Evolutionary conservation across 2,888 invertebrate genomes (phyloP), one percentile per base, ranked within the genome.

Genomic region (Brachyptera putata): DNA sequence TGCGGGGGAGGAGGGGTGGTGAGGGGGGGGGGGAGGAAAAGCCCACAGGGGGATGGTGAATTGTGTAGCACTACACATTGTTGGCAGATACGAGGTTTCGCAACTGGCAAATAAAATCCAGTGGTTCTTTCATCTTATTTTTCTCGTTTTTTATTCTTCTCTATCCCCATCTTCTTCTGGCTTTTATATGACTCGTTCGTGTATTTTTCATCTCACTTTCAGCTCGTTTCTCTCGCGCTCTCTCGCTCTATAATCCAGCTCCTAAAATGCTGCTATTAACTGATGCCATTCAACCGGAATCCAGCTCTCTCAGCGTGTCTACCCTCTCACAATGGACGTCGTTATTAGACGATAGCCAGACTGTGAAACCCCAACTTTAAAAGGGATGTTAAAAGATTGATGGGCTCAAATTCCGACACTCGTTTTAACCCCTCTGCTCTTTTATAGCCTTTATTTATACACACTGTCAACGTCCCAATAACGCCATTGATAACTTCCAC

Each of bases 191-290:
- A n/a, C n/a, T n/a, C n/a, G n/a, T n/a, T n/a, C 41, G 41, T 21
- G 41, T 41, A 21, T 41, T 41, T 37, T 41, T 41, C 41, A 7
- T 41, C 41, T 41, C 41, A 21, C 41, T 41, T 21, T 14, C 37
- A 41, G 41, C 49, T 25, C 26, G 16, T 34, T 22, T 34, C 14
- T 34, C 53, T 53, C 53, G 36, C 36, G 16, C 18, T 53, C 50
- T 53, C 53, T 36, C 36, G 16, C 18, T 53, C 50, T 56, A 50
- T 61, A 57, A 61, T 49, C 49, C 37, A 53, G 57, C 58, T 58
- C 36, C 57, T 61, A 49, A 58, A 61, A 57, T 57, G 61, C 57
- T 57, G 61, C 61, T 58, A 61, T 61, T 61, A 61, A 61, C 57
- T 58, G 37, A 55, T 41, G 46, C 60, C 53, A 55, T 61, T 61